Base-by-base conservation (phyloP, 2,888 invertebrate genomes). In the Perdita meconis region DNA sequence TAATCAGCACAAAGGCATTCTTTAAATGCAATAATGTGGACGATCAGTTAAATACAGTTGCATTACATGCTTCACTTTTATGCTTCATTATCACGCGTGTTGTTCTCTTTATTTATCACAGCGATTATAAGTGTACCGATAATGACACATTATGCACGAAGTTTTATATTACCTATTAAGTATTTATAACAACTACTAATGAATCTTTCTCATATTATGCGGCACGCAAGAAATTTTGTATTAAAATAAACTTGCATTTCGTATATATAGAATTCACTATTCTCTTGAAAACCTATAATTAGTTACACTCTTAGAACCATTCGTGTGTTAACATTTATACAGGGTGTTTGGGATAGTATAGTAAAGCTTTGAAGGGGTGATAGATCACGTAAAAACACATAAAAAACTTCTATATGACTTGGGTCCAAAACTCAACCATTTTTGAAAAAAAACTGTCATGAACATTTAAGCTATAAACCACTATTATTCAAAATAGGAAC, bases 51-150 rank as follows among this genome's bases (percentile, higher is more conserved):
- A 16, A 19, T 47, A 12, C 60, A 22, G 22, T 36, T 16, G 50
- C 10, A 38, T 44, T 10, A 19, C n/a, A 24, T 44, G 30, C 13
- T 71, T 57, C 40, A 50, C 22, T 47, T 36, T n/a, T 47, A 22
- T 10, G 1, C 44, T 24, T 24, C 47, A 40, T 40, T 44, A 56
- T 40, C 51, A 22, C n/a, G 12, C 50, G 47, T 47, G 63, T 65
- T 34, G 34, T 30, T 40, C 30, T 53, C 38, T 38, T 53, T 53
- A 64, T 51, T 65, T 65, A 71, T 57, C 65, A 30, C 16, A 8
- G 10, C 40, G 40, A 50, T 70, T 56, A 40, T 19, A 38, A 34
- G 30, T 22, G 38, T 22, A 26, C 26, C 8, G 30, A 19, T 26
- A 44, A 44, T 36, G 44, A 55, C 26, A 44, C 69, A 69, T 70